These are phyloP conservation scores for Aethina tumida DNA, from an alignment of 1,140 invertebrate genomes.

Conservation along the genomic window DNA sequence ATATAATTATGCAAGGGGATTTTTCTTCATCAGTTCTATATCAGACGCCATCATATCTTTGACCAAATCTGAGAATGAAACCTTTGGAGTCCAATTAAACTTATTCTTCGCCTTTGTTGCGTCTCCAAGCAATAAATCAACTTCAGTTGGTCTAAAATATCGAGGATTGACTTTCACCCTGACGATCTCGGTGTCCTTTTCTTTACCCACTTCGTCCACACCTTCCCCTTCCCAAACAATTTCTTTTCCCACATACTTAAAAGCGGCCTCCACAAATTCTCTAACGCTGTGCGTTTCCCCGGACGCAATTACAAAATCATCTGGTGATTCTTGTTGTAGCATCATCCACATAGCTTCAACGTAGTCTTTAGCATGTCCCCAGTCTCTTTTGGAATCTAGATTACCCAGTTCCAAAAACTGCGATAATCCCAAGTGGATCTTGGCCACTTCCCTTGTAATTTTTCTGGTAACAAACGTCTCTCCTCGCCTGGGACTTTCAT, in stretches of 20 bases:
- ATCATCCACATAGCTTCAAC: conserved; percentile 99
- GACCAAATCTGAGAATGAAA: conserved; percentile 78
- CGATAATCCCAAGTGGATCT: conserved; percentile 83
- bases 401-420: conserved; percentile 89
- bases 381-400: conserved; percentile 92
- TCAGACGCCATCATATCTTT: conserved; percentile 95
- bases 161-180: conserved; percentile 87
- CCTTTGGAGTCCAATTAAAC: conserved; percentile 83
- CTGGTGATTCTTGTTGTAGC: conserved; percentile 86
- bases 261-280: conserved; percentile 92
- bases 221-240: conserved; percentile 84
- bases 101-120: conserved; percentile 77
- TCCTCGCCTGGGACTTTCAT: conserved; percentile 94
- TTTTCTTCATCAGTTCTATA: conserved; percentile 81
- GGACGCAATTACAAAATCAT: conserved; percentile 97
- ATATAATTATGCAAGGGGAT: conserved; percentile 68
- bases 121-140: conserved; percentile 86
- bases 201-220: conserved; percentile 76
- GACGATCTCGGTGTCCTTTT: conserved; percentile 69
- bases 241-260: conserved; percentile 61
- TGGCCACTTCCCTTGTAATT: conserved; percentile 94
- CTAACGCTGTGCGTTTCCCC: conserved; percentile 90
- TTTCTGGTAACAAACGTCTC: conserved; percentile 99
- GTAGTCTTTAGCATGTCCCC: conserved; percentile 99
- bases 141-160: conserved; percentile 96